Evolutionary conservation across 2,888 invertebrate genomes (phyloP).

Genomic region (Drosophila tripunctata): DNA sequence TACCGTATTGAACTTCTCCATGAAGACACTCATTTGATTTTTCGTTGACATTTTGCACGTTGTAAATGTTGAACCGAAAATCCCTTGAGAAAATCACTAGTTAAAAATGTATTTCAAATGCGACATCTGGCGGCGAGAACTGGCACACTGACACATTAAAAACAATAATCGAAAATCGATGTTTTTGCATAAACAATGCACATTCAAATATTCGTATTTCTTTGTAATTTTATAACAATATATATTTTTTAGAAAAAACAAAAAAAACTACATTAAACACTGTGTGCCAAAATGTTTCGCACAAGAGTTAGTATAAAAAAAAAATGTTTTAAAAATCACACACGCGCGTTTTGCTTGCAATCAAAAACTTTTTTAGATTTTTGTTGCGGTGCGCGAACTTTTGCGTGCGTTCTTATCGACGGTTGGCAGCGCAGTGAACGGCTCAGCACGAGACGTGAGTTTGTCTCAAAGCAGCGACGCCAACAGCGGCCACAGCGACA

Average conservation of each 20-base stretch:
- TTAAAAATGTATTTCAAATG: not conserved
- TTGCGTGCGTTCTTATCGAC: constrained; percentile 80
- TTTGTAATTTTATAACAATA: not conserved
- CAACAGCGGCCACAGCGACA: not conserved
- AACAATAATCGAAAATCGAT: too few relatives aligned
- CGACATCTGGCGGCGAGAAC: constrained; percentile 42
- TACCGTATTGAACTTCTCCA: constrained; percentile 91
- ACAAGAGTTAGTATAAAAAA: not conserved
- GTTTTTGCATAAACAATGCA: constrained; percentile 30
- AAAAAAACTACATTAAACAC: constrained; percentile 17
- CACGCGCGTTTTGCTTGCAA: constrained; percentile 55
- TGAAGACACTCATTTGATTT: constrained; percentile 89
- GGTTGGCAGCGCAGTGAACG: constrained; percentile 80
- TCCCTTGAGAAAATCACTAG: not conserved
- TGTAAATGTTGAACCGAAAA: not conserved
- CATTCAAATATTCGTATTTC: constrained; percentile 25
- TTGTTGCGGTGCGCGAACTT: constrained; percentile 14
- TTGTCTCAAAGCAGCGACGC: constrained; percentile 24
- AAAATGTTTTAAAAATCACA: constrained; percentile 3
- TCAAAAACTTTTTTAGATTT: constrained; percentile 11
- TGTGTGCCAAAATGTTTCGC: constrained; percentile 5
- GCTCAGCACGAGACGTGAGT: constrained; percentile 59
- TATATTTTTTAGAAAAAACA: not conserved
- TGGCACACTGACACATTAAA: constrained; percentile 46
- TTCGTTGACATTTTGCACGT: constrained; percentile 88